Evolutionary conservation across 2,113 vertebrate species (phyloP).

Genomic region (Benitochromis conjunctus): DNA sequence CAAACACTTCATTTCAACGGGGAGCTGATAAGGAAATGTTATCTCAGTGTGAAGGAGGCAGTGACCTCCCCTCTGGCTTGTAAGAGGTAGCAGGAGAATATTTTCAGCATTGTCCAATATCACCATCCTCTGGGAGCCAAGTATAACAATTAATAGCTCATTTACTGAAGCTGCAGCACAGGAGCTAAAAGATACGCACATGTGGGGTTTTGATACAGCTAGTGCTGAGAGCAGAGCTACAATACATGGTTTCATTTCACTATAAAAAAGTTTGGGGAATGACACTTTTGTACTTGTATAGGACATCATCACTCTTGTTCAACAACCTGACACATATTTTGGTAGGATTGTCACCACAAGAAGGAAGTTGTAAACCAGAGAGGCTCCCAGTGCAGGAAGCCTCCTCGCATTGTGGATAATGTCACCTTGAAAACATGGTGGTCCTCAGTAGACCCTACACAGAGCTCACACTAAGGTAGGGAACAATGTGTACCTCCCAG

Average conservation of each 20-base stretch:
- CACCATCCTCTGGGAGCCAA: conserved; percentile 16
- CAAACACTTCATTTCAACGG: conserved; percentile 53
- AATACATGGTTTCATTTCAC: not conserved
- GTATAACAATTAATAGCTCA: conserved; percentile 14
- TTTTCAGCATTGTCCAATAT: conserved; percentile 18
- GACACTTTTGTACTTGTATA: conserved; percentile 7
- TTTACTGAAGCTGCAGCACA: not conserved
- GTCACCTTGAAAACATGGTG: conserved; percentile 69
- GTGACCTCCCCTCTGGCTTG: conserved; percentile 39
- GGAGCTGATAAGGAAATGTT: conserved; percentile 59
- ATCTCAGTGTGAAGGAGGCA: conserved; percentile 54
- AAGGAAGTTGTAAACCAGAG: conserved; percentile 78
- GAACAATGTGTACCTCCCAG: conserved; percentile 1
- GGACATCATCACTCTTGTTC: conserved; percentile 71
- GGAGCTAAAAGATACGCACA: not conserved
- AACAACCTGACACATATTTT: conserved; percentile 72
- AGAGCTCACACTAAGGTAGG: conserved; percentile 7
- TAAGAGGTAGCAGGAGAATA: conserved; percentile 26
- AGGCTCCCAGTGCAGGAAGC: conserved; percentile 71
- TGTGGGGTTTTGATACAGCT: not conserved
- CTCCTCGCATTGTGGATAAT: conserved; percentile 65
- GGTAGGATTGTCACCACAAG: conserved; percentile 73
- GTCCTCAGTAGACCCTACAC: conserved; percentile 25
- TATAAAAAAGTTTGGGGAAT: conserved; percentile 13
- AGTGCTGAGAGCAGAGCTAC: conserved; percentile 1